A percentile compares a stretch with the other conserved stretches of the same genome.
Evolutionary conservation across 2,888 invertebrate species (phyloP).

Genomic region (Epinotia ramella): DNA sequence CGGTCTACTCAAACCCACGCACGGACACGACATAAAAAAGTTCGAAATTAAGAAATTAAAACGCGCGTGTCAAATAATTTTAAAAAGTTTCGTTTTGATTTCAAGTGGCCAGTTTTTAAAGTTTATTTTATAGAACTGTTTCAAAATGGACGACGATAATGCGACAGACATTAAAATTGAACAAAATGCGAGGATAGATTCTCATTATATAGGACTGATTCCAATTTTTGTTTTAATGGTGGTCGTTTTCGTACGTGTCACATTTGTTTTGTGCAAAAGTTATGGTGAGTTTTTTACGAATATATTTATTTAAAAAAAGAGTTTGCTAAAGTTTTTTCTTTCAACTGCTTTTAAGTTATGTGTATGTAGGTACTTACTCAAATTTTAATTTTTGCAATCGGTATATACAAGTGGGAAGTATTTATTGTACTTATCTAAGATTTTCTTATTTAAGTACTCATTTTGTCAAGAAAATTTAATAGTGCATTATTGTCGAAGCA

Average conservation of each 20-base stretch:
- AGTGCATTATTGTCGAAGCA: too few species aligned
- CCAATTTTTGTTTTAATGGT: conserved; percentile 56
- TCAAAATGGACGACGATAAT: conserved; percentile 34
- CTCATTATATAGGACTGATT: conserved; percentile 56
- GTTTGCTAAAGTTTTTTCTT: too few species aligned
- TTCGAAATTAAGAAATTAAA: background rate
- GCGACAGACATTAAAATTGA: conserved; percentile 35
- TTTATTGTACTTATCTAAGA: too few species aligned
- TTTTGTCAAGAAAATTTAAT: too few species aligned
- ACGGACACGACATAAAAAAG: conserved; percentile 1
- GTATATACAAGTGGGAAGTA: too few species aligned
- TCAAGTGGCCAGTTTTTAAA: conserved; percentile 4
- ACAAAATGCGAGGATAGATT: conserved; percentile 2
- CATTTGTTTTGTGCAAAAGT: conserved; percentile 69
- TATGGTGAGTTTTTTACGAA: conserved; percentile 59
- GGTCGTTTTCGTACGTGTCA: conserved; percentile 62
- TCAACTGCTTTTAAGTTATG: too few species aligned
- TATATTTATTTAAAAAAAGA: background rate
- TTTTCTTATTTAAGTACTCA: too few species aligned
- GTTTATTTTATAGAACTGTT: background rate
- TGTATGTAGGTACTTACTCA: too few species aligned
- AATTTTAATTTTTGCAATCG: too few species aligned
- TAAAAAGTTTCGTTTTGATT: conserved; percentile 5
- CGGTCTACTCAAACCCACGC: conserved; percentile 22
- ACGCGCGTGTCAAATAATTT: conserved; percentile 7